Evolutionary conservation across 2,888 invertebrate species (phyloP), one percentile per base, ranked within the genome.

Genomic region (Diabrotica balteata): DNA sequence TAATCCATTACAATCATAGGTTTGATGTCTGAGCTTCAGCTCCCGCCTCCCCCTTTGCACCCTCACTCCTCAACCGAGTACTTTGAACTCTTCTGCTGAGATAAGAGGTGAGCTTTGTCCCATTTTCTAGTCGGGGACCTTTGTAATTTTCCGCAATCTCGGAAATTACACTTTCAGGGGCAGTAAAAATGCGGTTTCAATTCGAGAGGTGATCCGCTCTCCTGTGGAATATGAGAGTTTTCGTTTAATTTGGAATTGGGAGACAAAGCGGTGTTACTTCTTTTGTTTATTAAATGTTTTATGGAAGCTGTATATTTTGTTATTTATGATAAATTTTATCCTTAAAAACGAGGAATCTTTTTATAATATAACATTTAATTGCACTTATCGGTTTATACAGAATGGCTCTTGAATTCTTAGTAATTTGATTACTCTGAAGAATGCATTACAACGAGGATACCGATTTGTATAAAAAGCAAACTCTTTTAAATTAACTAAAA

Each of bases 1-100:
- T 75, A 77, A 76, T 77, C 77, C 77, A 77, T 77, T 77, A 77
- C 74, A 75, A 76, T 76, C 74, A 74, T 72, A 73, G 74, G 72
- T 77, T 72, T 72, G 72, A 73, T 72, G 74, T 75, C 69, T 70
- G 57, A 59, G 59, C 42, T 32, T 32, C 32, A 32, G 7, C 54
- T 51, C 51, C 63, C 63, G 51, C 47, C 60, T 32, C 44, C 3
- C 11, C 54, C 17, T 52, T 52, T 43, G 22, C 45, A 52, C 47
- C 55, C 57, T 55, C 44, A 50, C 58, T 44, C 64, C 43, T 57
- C 46, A 43, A 32, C 61, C 63, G 54, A 62, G 69, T 68, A 72
- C 75, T 75, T 75, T 74, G 75, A 75, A 75, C 74, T 75, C 73
- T 70, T 67, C 70, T 62, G 68, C 63, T 51, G 67, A 73, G 72